Percentiles rank a stretch among this genome's conserved stretches.
Conservation (phyloP, 2,113 vertebrate genomes). For the Haemorhous mexicanus region DNA sequence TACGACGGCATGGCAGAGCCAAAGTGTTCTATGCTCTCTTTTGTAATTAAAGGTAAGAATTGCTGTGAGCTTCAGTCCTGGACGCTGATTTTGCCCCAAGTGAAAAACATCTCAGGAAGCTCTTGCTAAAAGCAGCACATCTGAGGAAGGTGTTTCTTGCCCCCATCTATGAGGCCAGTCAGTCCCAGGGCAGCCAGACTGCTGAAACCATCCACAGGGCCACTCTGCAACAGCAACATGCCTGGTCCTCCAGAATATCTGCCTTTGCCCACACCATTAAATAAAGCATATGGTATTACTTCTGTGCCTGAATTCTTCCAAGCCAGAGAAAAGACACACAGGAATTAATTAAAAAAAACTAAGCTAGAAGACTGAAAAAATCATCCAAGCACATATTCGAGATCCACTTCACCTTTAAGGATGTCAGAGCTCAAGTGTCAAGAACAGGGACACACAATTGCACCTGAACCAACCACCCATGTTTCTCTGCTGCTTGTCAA, state of each 20-base stretch:
- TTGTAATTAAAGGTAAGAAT: background rate
- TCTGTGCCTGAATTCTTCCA: background rate
- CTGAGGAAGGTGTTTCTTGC: background rate
- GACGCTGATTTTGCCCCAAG: background rate
- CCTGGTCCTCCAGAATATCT: background rate
- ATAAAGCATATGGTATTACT: background rate
- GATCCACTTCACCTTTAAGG: background rate
- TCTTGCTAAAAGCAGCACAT: background rate
- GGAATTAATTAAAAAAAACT: background rate
- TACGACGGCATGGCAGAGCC: accelerated
- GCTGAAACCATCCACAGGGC: background rate
- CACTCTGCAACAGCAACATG: background rate
- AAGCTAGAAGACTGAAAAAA: background rate
- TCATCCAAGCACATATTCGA: background rate
- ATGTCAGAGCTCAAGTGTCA: background rate
- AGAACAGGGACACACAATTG: background rate
- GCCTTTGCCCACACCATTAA: background rate
- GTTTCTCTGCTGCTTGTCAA: background rate
- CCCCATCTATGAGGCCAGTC: background rate
- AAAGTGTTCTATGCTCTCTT: background rate
- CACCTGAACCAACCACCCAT: background rate
- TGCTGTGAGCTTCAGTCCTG: background rate
- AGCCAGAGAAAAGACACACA: background rate
- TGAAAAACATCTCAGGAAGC: background rate
- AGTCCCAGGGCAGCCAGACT: background rate